Percentiles rank a stretch among this genome's conserved stretches.
phyloP scores from a whole-genome alignment of 2,113 vertebrate genomes.

The Lycaon pictus region DNA sequence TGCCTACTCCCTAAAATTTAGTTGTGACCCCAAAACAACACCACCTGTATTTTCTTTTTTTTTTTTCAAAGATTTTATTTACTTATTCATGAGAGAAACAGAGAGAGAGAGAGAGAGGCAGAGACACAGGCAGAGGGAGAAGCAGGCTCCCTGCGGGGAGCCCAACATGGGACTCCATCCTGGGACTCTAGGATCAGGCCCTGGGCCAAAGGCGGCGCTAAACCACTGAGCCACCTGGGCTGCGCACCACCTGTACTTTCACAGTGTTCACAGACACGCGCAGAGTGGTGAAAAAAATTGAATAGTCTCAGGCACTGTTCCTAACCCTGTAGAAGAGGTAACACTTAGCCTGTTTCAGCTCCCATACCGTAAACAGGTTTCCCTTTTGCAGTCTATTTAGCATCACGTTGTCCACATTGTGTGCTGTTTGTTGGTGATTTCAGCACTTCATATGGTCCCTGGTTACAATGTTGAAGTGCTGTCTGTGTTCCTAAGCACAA shows the following conservation, averaged over 20 bases:
- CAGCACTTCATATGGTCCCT: background rate
- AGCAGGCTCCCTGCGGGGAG: no score
- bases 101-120: no score
- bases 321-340: background rate
- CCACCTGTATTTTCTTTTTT: no score
- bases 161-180: no score
- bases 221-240: no score
- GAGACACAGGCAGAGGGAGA: no score
- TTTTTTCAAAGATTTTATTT: no score
- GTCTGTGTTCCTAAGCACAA: background rate
- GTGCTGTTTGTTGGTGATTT: background rate
- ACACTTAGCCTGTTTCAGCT: background rate
- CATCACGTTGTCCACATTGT: background rate
- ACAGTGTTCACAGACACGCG: background rate
- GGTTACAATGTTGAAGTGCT: background rate
- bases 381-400: background rate
- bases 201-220: no score
- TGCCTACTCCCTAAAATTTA: background rate
- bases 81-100: no score
- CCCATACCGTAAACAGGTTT: background rate
- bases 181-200: no score
- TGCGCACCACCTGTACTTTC: background rate
- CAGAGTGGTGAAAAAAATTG: background rate
- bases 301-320: background rate
- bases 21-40: background rate